Percentiles rank a stretch among this genome's conserved stretches.
Evolutionary conservation across 2,888 invertebrate species (phyloP).

Genomic region (Stomorhina lunata): DNA sequence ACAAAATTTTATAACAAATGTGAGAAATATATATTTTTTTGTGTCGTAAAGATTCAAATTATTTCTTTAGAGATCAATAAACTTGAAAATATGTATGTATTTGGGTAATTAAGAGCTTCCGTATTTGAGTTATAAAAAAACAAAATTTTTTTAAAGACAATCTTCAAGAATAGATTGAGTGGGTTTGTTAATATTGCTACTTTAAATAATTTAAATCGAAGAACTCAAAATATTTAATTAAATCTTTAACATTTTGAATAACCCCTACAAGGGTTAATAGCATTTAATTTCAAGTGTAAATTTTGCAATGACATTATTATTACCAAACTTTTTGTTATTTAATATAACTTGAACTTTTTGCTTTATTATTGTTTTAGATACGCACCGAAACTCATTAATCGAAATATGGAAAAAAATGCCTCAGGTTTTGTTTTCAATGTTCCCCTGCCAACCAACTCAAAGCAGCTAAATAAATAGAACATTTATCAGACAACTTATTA

Average conservation of each 20-base stretch:
- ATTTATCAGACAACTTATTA: constrained; percentile 69
- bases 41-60: background rate
- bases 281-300: background rate
- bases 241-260: background rate
- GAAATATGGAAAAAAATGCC: constrained; percentile 51
- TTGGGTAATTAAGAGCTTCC: constrained; percentile 61
- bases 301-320: constrained; percentile 19
- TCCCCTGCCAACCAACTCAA: constrained; percentile 11
- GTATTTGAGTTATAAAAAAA: constrained; percentile 13
- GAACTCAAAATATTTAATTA: background rate
- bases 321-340: background rate
- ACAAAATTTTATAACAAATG: constrained; percentile 55
- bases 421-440: constrained; percentile 28
- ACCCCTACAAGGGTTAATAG: background rate
- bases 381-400: constrained; percentile 53
- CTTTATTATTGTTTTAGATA: constrained; percentile 22
- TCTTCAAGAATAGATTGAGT: background rate
- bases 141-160: background rate
- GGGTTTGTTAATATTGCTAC: constrained; percentile 1
- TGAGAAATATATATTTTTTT: constrained; percentile 37
- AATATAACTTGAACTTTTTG: background rate
- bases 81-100: constrained; percentile 54
- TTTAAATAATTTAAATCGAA: background rate
- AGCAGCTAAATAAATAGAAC: constrained; percentile 70
- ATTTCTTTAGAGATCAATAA: constrained; percentile 53